Evolutionary conservation across 1,140 invertebrate species (phyloP).

Genomic region (Pseudachorutes palmiensis): DNA sequence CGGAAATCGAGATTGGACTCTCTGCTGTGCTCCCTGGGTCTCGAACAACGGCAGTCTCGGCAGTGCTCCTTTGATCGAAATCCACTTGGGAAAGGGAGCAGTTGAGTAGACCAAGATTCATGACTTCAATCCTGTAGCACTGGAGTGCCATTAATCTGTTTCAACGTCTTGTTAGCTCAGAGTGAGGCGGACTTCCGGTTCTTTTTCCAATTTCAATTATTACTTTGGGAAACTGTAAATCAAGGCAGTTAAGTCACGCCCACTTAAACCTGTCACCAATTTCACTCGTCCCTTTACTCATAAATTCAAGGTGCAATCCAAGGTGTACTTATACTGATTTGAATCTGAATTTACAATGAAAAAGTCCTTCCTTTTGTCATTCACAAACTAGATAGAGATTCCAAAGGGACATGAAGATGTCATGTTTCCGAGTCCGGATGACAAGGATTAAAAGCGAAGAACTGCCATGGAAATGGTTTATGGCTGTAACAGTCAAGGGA

Average conservation of each 20-base stretch:
- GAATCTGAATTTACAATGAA: no score
- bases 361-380: no score
- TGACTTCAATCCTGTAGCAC: neutral
- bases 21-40: neutral
- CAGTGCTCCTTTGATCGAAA: no score
- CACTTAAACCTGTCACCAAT: neutral
- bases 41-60: no score
- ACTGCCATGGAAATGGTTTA: neutral
- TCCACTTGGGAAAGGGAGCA: no score
- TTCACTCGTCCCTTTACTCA: no score
- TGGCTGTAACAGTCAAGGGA: no score
- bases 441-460: neutral
- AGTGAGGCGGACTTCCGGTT: neutral
- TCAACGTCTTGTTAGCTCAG: neutral
- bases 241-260: neutral
- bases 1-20: neutral
- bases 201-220: neutral
- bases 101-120: neutral
- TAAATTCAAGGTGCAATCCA: no score
- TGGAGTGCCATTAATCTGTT: conserved; percentile 2
- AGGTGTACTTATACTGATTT: no score
- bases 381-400: no score
- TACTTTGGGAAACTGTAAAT: neutral
- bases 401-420: no score
- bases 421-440: neutral